Evolutionary conservation across 2,888 invertebrate species (phyloP).

Genomic region (Pristionchus arcanus): DNA sequence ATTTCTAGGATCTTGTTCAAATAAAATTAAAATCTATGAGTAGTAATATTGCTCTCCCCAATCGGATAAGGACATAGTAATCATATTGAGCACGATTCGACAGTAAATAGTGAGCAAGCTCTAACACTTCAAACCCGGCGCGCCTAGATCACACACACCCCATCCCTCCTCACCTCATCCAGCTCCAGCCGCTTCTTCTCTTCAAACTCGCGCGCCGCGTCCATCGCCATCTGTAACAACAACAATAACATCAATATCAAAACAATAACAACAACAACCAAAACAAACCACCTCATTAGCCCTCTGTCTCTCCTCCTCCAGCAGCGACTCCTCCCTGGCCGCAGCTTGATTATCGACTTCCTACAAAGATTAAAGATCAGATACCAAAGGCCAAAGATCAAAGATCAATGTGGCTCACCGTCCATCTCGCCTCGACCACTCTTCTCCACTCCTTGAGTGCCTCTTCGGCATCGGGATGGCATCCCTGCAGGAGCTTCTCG

Average conservation of each 20-base stretch:
- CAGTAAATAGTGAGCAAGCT: too few species aligned
- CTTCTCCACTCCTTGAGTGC: slow-evolving; percentile 99
- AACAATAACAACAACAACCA: too few species aligned
- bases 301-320: slow-evolving; percentile 41
- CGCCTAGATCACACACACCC: background rate
- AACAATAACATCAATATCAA: too few species aligned
- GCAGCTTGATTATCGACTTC: slow-evolving; percentile 61
- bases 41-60: too few species aligned
- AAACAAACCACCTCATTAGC: background rate
- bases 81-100: too few species aligned
- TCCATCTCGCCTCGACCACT: slow-evolving; percentile 95
- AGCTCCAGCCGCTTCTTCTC: slow-evolving; percentile 44
- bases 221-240: background rate
- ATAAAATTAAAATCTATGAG: too few species aligned
- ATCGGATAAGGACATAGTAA: too few species aligned
- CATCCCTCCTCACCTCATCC: slow-evolving; percentile 43
- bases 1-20: too few species aligned
- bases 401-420: slow-evolving; percentile 61
- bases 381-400: background rate
- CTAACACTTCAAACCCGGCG: background rate
- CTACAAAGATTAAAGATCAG: slow-evolving; percentile 27
- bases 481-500: slow-evolving; percentile 87
- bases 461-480: slow-evolving; percentile 96
- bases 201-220: slow-evolving; percentile 44
- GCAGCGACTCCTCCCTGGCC: slow-evolving; percentile 43